Conservation (phyloP, 2,797 vertebrate species). For the Rhabdophis nuchalis region DNA sequence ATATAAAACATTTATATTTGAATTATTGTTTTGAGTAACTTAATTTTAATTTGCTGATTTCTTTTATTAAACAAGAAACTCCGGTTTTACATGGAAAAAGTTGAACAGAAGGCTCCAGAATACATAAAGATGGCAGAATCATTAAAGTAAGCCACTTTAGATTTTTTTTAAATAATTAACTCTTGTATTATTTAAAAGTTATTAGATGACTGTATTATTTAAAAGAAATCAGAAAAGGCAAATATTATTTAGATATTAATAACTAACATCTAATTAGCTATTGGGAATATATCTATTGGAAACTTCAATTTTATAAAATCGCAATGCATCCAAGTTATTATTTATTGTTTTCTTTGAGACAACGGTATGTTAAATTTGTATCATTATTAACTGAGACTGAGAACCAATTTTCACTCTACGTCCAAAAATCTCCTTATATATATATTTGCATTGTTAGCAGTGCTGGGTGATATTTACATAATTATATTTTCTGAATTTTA, state of each 20-base stretch:
- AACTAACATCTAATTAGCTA: background rate
- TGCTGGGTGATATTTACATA: background rate
- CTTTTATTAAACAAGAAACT: slow-evolving; percentile 79
- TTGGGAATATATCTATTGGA: background rate
- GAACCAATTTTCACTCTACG: background rate
- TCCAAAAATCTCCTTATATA: background rate
- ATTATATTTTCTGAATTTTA: background rate
- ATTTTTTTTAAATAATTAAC: background rate
- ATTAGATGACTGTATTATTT: background rate
- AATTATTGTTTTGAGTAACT: background rate
- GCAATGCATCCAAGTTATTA: background rate
- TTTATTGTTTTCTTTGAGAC: background rate
- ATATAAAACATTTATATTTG: background rate
- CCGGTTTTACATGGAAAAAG: slow-evolving; percentile 89
- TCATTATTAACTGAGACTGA: background rate
- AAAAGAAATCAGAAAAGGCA: background rate
- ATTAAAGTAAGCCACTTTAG: slow-evolving; percentile 81
- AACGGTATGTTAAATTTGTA: background rate
- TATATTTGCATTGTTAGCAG: background rate
- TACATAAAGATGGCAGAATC: slow-evolving; percentile 94
- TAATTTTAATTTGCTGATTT: slow-evolving; percentile 16
- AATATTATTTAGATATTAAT: background rate
- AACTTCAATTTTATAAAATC: background rate
- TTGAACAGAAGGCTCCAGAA: slow-evolving; percentile 92
- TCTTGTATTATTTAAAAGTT: background rate